A percentile compares a stretch with the other conserved stretches of the same genome.
Evolutionary conservation across 2,888 invertebrate genomes (phyloP).

Genomic region (Philopedon plagiatum): DNA sequence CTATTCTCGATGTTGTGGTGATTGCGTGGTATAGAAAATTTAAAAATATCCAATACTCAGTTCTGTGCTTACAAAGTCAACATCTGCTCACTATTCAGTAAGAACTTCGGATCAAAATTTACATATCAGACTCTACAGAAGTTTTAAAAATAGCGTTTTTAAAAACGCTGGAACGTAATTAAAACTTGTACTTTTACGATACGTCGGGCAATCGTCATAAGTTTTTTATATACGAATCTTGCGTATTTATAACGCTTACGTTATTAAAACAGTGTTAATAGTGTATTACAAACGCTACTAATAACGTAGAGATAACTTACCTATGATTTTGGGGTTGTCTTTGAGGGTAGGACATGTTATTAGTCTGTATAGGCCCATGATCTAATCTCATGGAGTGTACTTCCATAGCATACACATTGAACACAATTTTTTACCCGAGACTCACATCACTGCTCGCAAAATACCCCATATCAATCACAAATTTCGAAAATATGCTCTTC

Average conservation of each 20-base stretch:
- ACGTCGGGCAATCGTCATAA: too few species aligned
- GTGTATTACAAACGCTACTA: neutral
- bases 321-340: slow-evolving; percentile 67
- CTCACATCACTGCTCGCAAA: slow-evolving; percentile 48
- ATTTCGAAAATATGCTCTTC: slow-evolving; percentile 20
- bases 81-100: too few species aligned
- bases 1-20: too few species aligned
- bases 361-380: slow-evolving; percentile 68
- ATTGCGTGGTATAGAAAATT: too few species aligned
- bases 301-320: slow-evolving; percentile 56
- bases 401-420: slow-evolving; percentile 68
- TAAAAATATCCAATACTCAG: too few species aligned
- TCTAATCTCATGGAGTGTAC: slow-evolving; percentile 69
- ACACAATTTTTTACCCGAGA: slow-evolving; percentile 55
- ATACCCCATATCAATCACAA: slow-evolving; percentile 30
- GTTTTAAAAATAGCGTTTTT: too few species aligned
- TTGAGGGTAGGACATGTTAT: slow-evolving; percentile 69
- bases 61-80: too few species aligned
- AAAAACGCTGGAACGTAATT: too few species aligned
- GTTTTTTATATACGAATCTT: too few species aligned
- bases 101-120: too few species aligned
- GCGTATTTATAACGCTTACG: neutral
- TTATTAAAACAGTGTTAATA: neutral
- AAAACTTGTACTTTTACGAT: too few species aligned
- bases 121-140: too few species aligned